phyloP scores from a whole-genome alignment of 2,113 vertebrate genomes.

The Irena cyanogastra region DNA sequence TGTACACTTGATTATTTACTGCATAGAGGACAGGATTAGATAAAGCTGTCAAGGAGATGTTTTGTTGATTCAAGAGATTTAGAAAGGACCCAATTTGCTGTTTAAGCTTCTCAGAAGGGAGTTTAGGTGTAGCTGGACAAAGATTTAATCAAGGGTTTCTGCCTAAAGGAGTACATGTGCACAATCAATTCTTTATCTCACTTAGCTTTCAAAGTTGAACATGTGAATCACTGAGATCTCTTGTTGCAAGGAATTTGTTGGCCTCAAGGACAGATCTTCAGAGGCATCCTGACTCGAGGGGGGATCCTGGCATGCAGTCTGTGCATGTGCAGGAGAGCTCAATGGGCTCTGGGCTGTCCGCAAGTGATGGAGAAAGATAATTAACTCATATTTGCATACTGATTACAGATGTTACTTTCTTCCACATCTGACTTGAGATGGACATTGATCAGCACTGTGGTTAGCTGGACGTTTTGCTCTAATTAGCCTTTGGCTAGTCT shows the following conservation, averaged over 20 bases:
- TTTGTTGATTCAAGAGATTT: neutral
- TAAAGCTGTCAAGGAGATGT: neutral
- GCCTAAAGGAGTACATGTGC: neutral
- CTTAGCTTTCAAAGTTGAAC: neutral
- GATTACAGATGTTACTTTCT: neutral
- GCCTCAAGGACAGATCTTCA: neutral
- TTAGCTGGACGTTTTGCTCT: neutral
- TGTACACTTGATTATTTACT: neutral
- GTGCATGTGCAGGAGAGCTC: no score
- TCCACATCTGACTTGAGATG: neutral
- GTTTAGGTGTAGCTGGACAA: neutral
- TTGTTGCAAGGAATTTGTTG: neutral
- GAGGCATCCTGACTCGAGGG: neutral
- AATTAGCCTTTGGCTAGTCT: neutral
- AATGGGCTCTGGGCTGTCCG: neutral
- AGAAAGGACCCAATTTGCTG: neutral
- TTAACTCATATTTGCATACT: neutral
- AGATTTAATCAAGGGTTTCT: neutral
- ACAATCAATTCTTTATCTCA: neutral
- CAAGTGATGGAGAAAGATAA: neutral
- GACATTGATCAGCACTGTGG: neutral
- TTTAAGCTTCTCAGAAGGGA: neutral
- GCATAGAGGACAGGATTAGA: neutral
- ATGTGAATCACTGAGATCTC: neutral
- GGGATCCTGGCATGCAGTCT: neutral